Evolutionary conservation across 1,140 invertebrate species (phyloP), one percentile per base, ranked within the genome.

Genomic region (Apolygus lucorum): DNA sequence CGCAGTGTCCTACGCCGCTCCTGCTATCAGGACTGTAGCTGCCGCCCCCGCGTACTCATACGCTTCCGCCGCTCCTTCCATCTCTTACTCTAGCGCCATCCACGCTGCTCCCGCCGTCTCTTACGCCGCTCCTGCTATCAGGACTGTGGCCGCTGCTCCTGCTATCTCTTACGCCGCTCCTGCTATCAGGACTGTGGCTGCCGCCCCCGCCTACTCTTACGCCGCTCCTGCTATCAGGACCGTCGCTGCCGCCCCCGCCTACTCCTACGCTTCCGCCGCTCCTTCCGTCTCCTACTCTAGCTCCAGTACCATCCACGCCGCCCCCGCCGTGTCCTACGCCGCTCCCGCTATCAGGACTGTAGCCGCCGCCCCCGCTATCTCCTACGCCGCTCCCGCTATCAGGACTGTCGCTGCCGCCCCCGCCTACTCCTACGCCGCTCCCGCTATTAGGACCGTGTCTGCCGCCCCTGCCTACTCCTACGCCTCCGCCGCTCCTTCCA

Each of bases 331-430:
- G 27, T 71, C 73, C 54, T 73, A 72, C 34, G 72, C 70, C 26
- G 73, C 71, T 52, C 70, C 72, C 22, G 72, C 70, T 17, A 68
- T 73, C 65, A 68, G 26, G 42, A 67, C 69, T 28, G 28, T 70
- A 17, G 63, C 63, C 22, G 63, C 74, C 25, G 71, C 76, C 0
- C 76, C 76, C 1, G 52, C 73, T 28, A 49, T 74, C 22, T 52
- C 74, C 25, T 54, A 63, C 64, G 68, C 71, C 63, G 72, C 69
- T 59, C 71, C 68, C 26, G 71, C 59, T 54, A 42, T 70, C 1
- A 68, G 52, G 26, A 27, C 62, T 24, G 28, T 49, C 4, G 64
- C 21, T 21, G 42, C 34, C 65, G 25, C 66, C 24, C 24, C 27
- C 29, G 52, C 65, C 21, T 52, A 26, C n/a, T 42, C 63, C 59